Base-by-base conservation (phyloP, 2,888 invertebrate species). In the Andrena fulva region DNA sequence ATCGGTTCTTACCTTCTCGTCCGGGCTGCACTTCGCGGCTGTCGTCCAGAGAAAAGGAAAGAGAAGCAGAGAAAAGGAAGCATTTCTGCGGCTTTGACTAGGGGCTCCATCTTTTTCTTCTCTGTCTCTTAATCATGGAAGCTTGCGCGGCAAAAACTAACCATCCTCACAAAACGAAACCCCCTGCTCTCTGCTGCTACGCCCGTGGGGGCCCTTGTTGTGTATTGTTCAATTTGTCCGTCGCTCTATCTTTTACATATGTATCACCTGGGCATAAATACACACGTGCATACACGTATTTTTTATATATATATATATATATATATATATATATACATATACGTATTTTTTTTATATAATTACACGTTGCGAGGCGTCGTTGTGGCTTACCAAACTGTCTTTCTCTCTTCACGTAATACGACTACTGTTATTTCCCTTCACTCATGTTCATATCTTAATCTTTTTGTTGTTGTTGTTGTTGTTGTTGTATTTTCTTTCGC, bases 151-250 rank as follows among this genome's bases (percentile, higher is more conserved):
- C 68, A 74, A 71, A 77, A 68, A 88, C 82, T 87, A 88, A 88
- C 79, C 79, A 79, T 67, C 82, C 76, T 77, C 64, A 72, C 71
- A 74, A 77, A 73, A 83, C 56, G 48, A 76, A 56, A 78, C 59
- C 73, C 80, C 74, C 67, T 63, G 81, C 81, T 87, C 85, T 85
- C 73, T 84, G 86, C 85, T 86, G 83, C 80, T 86, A 78, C 75
- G 87, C 86, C 90, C 86, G 85, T 88, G 91, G 91, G 92, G 92
- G 89, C 86, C 88, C 93, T 93, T 92, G 93, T 93, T 93, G 93
- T 93, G 93, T 93, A 93, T 93, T 92, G 91, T 91, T 90, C 84
- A 88, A 90, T 90, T 88, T 89, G 89, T 91, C 80, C 88, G 86
- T 90, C 84, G 85, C 86, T 90, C 85, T 89, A 79, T 85, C 82